phyloP scores from a whole-genome alignment of 2,888 invertebrate species.

The Pseudococcus longispinus region DNA sequence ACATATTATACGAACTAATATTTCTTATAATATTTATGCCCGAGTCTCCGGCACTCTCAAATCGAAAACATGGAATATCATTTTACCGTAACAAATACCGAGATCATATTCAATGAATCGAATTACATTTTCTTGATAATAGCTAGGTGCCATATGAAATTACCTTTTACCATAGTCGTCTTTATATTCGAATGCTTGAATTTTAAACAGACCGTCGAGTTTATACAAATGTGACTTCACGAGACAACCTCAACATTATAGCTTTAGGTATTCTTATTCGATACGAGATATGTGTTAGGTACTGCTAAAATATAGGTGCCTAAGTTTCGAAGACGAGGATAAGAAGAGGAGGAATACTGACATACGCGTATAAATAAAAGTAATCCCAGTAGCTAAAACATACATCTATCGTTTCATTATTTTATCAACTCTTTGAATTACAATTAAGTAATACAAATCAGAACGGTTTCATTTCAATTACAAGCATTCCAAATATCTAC shows the following conservation, averaged over 20 bases:
- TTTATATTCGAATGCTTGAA: not conserved
- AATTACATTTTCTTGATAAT: constrained; percentile 32
- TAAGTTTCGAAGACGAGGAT: not conserved
- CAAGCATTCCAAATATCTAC: not conserved
- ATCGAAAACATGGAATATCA: constrained; percentile 30
- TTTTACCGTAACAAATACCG: constrained; percentile 35
- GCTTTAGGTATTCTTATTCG: not conserved
- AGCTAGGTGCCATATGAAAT: constrained; percentile 11
- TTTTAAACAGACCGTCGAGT: constrained; percentile 14
- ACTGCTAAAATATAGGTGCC: not conserved
- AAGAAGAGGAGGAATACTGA: not conserved
- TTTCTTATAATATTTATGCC: not conserved
- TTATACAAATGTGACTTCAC: not conserved
- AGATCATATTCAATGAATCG: constrained; percentile 22
- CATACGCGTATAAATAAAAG: not conserved
- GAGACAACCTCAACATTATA: not conserved
- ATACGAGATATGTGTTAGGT: not conserved
- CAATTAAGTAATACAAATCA: not conserved
- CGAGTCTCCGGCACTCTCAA: too few relatives aligned
- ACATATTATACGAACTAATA: not conserved
- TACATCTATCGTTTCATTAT: not conserved
- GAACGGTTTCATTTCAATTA: not conserved
- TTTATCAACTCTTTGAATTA: constrained; percentile 3
- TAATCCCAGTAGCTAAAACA: not conserved
- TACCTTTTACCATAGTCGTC: constrained; percentile 7